Conservation (phyloP, 2,113 vertebrate genomes). For the Neolamprologus tretocephalus region DNA sequence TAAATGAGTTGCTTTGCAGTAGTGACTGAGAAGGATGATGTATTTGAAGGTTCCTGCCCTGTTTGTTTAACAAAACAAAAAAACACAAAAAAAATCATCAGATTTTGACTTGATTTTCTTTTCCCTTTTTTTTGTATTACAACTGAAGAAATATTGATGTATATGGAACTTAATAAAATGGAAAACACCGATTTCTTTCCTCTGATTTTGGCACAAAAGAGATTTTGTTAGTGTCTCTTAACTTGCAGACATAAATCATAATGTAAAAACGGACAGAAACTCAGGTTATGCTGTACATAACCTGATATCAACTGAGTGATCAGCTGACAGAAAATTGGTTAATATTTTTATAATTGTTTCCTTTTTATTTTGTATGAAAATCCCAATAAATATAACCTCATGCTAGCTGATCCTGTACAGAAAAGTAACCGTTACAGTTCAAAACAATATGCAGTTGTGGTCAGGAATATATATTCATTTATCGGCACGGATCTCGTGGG, state of each 20-base stretch:
- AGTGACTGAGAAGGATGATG: conserved; percentile 75
- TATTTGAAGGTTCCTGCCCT: conserved; percentile 92
- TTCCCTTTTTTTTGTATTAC: conserved; percentile 67
- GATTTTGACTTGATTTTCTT: conserved; percentile 57
- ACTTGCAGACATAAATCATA: neutral
- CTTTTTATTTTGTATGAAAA: neutral
- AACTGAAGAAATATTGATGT: conserved; percentile 78
- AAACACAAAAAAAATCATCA: conserved; percentile 53
- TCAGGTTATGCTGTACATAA: neutral
- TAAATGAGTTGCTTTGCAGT: conserved; percentile 62
- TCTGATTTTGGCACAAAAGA: neutral
- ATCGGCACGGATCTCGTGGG: rapidly evolving
- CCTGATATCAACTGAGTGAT: neutral
- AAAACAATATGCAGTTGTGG: neutral
- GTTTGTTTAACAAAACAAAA: conserved; percentile 75
- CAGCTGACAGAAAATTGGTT: neutral
- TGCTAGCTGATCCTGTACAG: neutral
- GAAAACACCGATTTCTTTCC: conserved; percentile 38
- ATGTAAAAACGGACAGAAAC: neutral
- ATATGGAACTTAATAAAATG: conserved; percentile 77
- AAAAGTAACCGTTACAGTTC: neutral
- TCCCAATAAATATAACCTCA: neutral
- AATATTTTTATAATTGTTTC: neutral
- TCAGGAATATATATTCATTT: neutral
- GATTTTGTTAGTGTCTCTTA: neutral